Base-by-base conservation (phyloP, 2,797 vertebrate species). In the Acomys russatus region DNA sequence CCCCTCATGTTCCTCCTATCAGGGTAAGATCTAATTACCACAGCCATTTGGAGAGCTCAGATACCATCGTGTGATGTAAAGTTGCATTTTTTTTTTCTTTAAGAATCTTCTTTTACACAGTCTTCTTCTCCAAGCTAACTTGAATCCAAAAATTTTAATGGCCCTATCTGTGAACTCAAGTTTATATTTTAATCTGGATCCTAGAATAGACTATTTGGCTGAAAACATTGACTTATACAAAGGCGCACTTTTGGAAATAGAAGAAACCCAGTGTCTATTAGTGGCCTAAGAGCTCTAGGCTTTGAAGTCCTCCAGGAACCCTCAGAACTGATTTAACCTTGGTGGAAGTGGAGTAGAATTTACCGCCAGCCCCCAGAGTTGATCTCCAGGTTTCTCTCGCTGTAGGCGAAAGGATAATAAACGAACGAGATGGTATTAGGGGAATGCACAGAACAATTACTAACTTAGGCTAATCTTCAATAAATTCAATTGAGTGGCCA, bases 381-480 rank as follows among this genome's bases (percentile, higher is more conserved):
- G 56, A 90, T 71, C 90, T 93, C 80, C 78, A 76, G 63, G n/a
- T 6, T 44, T 91, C n/a, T 76, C 51, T 91, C 59, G 5, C 17
- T 22, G 15, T 33, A 90, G 33, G 68, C 86, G 61, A 77, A 78
- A 4, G 4, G 90, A 86, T 44, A 49, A 88, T 82, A 90, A 82
- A 12, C 7, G 68, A 9, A 79, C 89, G 30, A 93, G 74, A 78
- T 85, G 1, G 76, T 49, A 93, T 66, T 59, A 79, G 68, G 44
- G 49, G 0, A 73, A 56, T 90, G 80, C 78, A 63, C 6, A 59
- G 84, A 94, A 74, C 76, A 80, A 91, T 89, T 87, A 74, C 93
- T 85, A 88, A 91, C 79, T 88, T 56, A 93, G 33, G 70, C 73
- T 94, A 95, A 61, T 2, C 15, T 68, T 63, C 35, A 93, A 89